phyloP scores from a whole-genome alignment of 1,140 invertebrate genomes.

The Zaprionus vittiger region DNA sequence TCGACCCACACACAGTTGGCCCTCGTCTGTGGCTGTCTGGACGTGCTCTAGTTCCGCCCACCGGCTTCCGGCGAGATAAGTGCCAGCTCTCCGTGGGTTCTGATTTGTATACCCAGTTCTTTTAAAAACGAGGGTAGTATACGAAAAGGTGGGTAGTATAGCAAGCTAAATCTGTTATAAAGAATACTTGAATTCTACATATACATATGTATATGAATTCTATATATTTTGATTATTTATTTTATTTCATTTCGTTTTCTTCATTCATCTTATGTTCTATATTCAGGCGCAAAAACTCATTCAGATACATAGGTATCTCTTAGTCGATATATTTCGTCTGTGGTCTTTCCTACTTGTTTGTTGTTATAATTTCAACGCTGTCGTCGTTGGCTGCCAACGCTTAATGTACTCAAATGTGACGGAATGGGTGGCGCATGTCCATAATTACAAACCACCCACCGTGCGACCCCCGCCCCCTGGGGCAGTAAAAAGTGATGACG shows the following conservation, averaged over 20 bases:
- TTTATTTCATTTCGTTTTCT: too few relatives aligned
- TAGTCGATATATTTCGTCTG: not conserved
- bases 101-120: conserved; percentile 39
- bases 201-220: too few relatives aligned
- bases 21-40: conserved; percentile 66
- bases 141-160: too few relatives aligned
- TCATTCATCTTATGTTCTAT: not conserved
- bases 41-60: conserved; percentile 80
- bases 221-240: too few relatives aligned
- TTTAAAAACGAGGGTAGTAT: not conserved
- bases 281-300: not conserved
- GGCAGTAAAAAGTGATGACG: conserved; percentile 80
- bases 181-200: too few relatives aligned
- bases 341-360: conserved; percentile 13
- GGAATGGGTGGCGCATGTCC: conserved; percentile 63
- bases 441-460: conserved; percentile 78
- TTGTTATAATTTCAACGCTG: conserved; percentile 51
- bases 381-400: conserved; percentile 18
- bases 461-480: conserved; percentile 22
- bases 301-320: not conserved
- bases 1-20: conserved; percentile 30
- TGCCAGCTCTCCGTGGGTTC: conserved; percentile 53
- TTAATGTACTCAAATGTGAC: conserved; percentile 42
- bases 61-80: conserved; percentile 74
- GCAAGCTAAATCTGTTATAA: too few relatives aligned